Base-by-base conservation (phyloP, 2,113 vertebrate species). In the Scomber japonicus region DNA sequence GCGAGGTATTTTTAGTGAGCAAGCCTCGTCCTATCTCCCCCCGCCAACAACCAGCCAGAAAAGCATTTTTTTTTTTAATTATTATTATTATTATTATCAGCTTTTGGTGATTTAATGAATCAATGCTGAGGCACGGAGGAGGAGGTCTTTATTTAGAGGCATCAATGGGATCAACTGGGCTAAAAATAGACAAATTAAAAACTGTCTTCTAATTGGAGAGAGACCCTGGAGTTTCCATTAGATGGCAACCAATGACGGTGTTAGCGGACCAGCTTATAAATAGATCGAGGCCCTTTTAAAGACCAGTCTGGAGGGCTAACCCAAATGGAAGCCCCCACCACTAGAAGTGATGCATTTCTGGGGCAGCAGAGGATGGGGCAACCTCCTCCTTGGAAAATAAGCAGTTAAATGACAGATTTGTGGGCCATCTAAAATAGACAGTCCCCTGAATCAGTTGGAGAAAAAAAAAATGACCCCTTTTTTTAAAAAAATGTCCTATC, bases 1-100 rank as follows among this genome's bases (percentile, higher is more conserved):
- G 72, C 31, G 66, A 89, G 88, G 85, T 94, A 94, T 94, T 94
- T 94, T 91, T 92, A 93, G 91, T 16, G 30, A 68, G 72, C 35
- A 44, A 81, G 65, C 83, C 65, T 49, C 56, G 11, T 85, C 85
- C 80, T 83, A 46, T 75, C 87, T 80, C 68, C 64, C 45, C 21
- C 21, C 21, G 21, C 21, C 21, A 21, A 48, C 62, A 65, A 68
- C 46, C 78, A 65, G 68, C 54, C 59, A 69, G 62, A 62, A 77
- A 77, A 83, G 71, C 55, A 6, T 11, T n/a, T 27, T 45, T 49
- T 21, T 21, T 21, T 21, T n/a, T n/a, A n/a, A 11, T 4, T 27
- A 27, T 15, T 70, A 19, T 40, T 11, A 9, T 2, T 30, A 21
- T 66, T 53, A 57, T 73, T 45, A 75, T 24, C 59, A 24, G 68